Base-by-base conservation (phyloP, 2,888 invertebrate species). In the Melanostoma mellinum region DNA sequence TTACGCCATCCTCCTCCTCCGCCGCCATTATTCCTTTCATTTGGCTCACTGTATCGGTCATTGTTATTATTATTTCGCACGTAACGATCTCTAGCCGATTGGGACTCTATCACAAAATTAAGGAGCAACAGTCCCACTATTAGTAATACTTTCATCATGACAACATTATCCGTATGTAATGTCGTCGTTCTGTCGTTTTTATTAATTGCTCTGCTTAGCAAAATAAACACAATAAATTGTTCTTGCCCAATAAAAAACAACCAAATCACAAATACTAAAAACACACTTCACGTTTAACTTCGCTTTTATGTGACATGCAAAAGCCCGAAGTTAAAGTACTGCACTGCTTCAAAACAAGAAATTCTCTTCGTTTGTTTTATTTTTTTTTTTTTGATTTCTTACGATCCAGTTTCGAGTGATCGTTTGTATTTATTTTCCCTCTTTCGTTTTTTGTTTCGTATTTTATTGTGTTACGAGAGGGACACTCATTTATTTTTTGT, bases 81-180 rank as follows among this genome's bases (percentile, higher is more conserved):
- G 69, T 78, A 79, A 50, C 88, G 89, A 80, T 90, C 89, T 20
- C 87, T 85, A 6, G 86, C 87, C 60, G 78, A 61, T 60, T 85
- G 84, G 75, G 86, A 86, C 87, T 88, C 87, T 46, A 88, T 79
- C 35, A 89, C 85, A 85, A 88, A 88, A 87, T 88, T 86, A 82
- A 90, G 76, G 36, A 90, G 88, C 75, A 90, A 86, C 63, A 89
- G 87, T 86, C 89, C 81, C 80, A 89, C 87, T 36, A 88, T 86
- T 78, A 87, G 86, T 86, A 88, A 87, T 85, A 85, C 87, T 86
- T 86, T 87, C 89, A 89, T 90, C 86, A 86, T 88, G 85, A 85
- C 80, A 82, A 78, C 84, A 86, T 86, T 86, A 86, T 86, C 85
- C 75, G 81, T 67, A 79, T 63, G 73, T 76, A 55, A 78, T 53